Conservation (phyloP, 2,888 invertebrate genomes). For the Buathra laborator region DNA sequence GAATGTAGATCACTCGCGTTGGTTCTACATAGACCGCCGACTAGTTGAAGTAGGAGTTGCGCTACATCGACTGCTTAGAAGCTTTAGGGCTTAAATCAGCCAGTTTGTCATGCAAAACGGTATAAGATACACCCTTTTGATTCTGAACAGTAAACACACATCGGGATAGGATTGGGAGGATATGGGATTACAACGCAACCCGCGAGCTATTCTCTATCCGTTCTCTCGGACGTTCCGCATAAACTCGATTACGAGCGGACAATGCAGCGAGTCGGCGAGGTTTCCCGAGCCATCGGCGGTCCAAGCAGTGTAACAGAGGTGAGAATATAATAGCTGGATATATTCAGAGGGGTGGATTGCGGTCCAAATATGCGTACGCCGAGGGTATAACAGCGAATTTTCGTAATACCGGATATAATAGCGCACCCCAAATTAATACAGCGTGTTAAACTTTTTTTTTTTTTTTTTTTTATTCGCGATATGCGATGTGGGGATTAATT, state of each 20-base stretch:
- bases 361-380: constrained; percentile 37
- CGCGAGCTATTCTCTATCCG: constrained; percentile 46
- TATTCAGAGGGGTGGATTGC: constrained; percentile 9
- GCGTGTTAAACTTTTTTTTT: not conserved
- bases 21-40: constrained; percentile 10
- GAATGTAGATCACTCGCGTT: constrained; percentile 9
- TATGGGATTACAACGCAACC: constrained; percentile 46
- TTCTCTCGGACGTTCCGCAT: constrained; percentile 51
- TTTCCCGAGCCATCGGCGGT: constrained; percentile 24
- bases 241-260: constrained; percentile 66
- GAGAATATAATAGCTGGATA: constrained; percentile 37
- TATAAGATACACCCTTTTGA: too few relatives aligned
- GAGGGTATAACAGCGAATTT: not conserved
- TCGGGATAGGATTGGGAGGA: not conserved
- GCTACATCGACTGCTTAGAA: not conserved
- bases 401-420: not conserved
- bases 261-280: constrained; percentile 40
- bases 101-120: too few relatives aligned
- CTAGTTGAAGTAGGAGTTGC: constrained; percentile 38
- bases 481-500: not conserved
- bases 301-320: constrained; percentile 28
- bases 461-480: not conserved
- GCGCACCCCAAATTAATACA: not conserved
- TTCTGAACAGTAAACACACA: not conserved
- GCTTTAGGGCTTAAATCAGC: too few relatives aligned